Base-by-base conservation (phyloP, 1,140 invertebrate species). In the Lasioglossum baleicum region DNA sequence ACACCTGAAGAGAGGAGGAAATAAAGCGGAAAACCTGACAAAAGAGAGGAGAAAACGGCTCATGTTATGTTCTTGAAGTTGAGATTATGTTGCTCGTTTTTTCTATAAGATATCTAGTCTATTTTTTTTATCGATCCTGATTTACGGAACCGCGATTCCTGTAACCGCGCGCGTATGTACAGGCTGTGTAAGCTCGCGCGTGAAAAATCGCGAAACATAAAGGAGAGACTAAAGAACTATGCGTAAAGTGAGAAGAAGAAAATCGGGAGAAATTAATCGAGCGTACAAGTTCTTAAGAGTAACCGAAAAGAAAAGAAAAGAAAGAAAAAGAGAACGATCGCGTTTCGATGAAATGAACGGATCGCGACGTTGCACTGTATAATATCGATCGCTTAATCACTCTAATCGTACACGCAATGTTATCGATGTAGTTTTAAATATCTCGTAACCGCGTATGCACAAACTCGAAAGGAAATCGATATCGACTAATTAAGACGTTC, bases 21-120 rank as follows among this genome's bases (percentile, higher is more conserved):
- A 3, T 4, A 40, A 58, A 40, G 35, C 56, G 31, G 40, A 60
- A 42, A 42, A 13, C n/a, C 42, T 17, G 56, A 26, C 10, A 35
- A 11, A 26, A 72, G 20, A 71, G 40, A 56, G n/a, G 10, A 20
- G 20, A 48, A 31, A 51, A 61, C 20, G 69, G 69, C 69, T 61
- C 60, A 11, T 64, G 75, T 82, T 85, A 75, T 74, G 69, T 78
- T 85, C 88, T 87, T 76, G 75, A 85, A 72, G 84, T 86, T 85
- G 87, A 86, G 67, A 78, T 86, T 88, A 70, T 66, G 84, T 89
- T 87, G 83, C 71, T 65, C 77, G 76, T 85, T 87, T 83, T 78
- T 81, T 80, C 77, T 67, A 53, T 63, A 53, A 77, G 60, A 35
- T 65, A 73, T 73, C 76, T 73, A 73, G 76, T 79, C 76, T 81